Evolutionary conservation across 2,113 vertebrate species (phyloP).

Genomic region (Crotophaga sulcirostris): DNA sequence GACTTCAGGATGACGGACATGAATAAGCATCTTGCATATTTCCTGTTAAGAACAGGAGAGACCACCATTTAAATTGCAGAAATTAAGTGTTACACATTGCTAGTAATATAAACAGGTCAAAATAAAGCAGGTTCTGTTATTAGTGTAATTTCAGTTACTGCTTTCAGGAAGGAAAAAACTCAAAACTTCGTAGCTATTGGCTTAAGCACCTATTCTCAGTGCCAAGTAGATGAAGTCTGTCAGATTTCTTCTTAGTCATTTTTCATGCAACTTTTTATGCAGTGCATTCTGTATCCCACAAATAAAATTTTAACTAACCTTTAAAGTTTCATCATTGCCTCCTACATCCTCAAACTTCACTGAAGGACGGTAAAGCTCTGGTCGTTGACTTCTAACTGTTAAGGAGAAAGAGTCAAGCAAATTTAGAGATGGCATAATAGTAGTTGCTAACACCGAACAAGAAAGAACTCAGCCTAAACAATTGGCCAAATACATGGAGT

Average conservation of each 20-base stretch:
- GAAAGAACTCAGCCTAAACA: not conserved
- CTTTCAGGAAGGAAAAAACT: not conserved
- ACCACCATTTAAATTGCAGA: not conserved
- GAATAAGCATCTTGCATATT: slow-evolving; percentile 92
- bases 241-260: not conserved
- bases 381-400: slow-evolving; percentile 73
- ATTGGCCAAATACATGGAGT: not conserved
- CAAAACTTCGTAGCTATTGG: not conserved
- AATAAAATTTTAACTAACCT: slow-evolving; percentile 72
- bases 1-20: slow-evolving; percentile 91
- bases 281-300: not conserved
- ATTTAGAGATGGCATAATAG: not conserved
- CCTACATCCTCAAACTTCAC: slow-evolving; percentile 92
- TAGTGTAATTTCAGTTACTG: not conserved
- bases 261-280: not conserved
- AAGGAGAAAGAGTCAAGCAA: not conserved
- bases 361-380: slow-evolving; percentile 80
- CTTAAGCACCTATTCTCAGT: not conserved
- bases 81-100: not conserved
- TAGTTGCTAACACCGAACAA: not conserved
- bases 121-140: not conserved
- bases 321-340: slow-evolving; percentile 87
- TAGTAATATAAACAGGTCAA: not conserved
- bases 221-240: not conserved
- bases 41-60: slow-evolving; percentile 75